A percentile compares a stretch with the other conserved stretches of the same genome.
Conservation (phyloP, 64 coral and sea anemone species). For the Porites lutea region DNA sequence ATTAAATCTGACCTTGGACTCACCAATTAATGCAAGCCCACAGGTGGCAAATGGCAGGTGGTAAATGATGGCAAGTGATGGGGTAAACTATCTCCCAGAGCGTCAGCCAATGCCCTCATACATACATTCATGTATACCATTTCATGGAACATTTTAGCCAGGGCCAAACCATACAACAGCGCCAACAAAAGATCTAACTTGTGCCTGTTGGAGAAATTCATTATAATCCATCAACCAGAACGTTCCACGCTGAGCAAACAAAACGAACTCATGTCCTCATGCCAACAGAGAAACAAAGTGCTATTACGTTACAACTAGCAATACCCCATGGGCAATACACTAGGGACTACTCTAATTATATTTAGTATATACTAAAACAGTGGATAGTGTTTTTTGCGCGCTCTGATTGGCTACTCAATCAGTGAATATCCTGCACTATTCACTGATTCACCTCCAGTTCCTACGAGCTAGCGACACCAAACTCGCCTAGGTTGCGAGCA, state of each 20-base stretch:
- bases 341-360: no score
- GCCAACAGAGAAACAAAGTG: constrained; percentile 13
- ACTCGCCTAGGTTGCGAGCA: no score
- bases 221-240: constrained; percentile 44
- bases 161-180: constrained; percentile 40
- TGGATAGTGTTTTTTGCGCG: no score
- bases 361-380: no score
- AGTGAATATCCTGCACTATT: no score
- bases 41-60: constrained; percentile 63
- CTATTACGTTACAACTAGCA: background rate
- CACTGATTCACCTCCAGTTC: no score
- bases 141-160: constrained; percentile 26
- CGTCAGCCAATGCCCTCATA: constrained; percentile 37
- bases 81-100: constrained; percentile 25
- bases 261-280: constrained; percentile 27
- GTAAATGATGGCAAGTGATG: background rate
- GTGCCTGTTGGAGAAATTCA: constrained; percentile 34
- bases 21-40: background rate
- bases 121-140: no score
- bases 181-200: constrained; percentile 33
- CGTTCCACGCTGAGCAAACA: constrained; percentile 40
- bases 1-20: constrained; percentile 11
- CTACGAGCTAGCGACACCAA: no score
- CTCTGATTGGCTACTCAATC: no score
- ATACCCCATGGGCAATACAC: no score